These are phyloP conservation scores for Apocrypta bakeri DNA, from an alignment of 1,140 invertebrate species.

Conservation along the genomic window DNA sequence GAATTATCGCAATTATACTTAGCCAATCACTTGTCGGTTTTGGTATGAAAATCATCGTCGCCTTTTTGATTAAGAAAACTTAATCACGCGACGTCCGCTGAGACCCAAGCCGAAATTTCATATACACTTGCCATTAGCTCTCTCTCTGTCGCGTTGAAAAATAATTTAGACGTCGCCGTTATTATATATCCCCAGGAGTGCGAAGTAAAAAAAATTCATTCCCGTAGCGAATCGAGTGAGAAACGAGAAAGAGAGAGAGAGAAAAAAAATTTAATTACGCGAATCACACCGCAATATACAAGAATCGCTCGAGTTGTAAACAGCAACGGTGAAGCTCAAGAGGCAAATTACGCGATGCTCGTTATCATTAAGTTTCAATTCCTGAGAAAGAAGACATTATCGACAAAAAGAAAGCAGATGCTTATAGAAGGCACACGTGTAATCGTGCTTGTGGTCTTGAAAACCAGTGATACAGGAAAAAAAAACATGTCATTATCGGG, in stretches of 20 bases:
- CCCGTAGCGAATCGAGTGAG: not conserved
- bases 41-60: not conserved
- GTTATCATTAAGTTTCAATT: constrained; percentile 33
- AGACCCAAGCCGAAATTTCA: not conserved
- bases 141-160: not conserved
- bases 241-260: not conserved
- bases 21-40: not conserved
- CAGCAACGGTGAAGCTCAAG: not conserved
- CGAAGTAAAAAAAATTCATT: not conserved
- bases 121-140: not conserved
- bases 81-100: not conserved
- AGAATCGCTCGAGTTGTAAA: not conserved
- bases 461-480: not conserved
- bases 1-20: not conserved
- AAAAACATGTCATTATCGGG: not conserved
- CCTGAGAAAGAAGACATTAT: constrained; percentile 21
- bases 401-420: not conserved
- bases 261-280: constrained; percentile 4
- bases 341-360: not conserved
- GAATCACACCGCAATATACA: not conserved
- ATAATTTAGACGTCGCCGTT: constrained; percentile 6
- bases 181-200: not conserved
- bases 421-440: not conserved
- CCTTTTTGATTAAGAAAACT: not conserved
- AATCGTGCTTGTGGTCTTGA: not conserved